Evolutionary conservation across 1,140 invertebrate genomes (phyloP), one percentile per base, ranked within the genome.

Genomic region (Augochlora pura): DNA sequence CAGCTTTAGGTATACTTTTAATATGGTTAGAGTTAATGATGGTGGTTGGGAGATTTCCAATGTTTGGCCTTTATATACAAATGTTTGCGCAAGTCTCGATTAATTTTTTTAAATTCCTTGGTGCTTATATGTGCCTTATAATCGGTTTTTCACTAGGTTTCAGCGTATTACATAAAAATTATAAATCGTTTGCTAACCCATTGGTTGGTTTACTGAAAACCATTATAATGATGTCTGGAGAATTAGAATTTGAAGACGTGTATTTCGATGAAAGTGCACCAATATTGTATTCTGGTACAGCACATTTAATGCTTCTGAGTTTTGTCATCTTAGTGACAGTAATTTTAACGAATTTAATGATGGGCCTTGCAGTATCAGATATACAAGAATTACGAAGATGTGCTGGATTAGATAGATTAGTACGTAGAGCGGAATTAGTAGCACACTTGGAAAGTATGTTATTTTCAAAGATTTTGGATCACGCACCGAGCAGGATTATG

Each of bases 151-250:
- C 95, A 0, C 87, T 97, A 7, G 95, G 95, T 38, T 97, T 97
- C 86, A 96, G 95, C 23, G 96, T 97, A 18, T 91, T 97, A 10
- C 97, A 97, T 87, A 95, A 95, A 25, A 96, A 96, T 80, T 96
- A 96, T 85, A 94, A 94, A 7, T 94, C 96, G 0, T 97, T 97
- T 87, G 91, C 91, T 57, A 93, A 95, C 82, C 93, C 96, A 2
- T 89, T 94, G 0, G 91, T 94, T 71, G 94, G 94, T 0, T 86
- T 97, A 0, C 89, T 97, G 0, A 98, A 97, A 92, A 96, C 96
- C 0, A 94, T 97, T 5, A 96, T 97, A 62, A 97, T 98, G 97
- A 97, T 98, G 96, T 96, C 96, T 0, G 97, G 97, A 0, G 96
- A 98, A 88, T 90, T 98, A 42, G 97, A 97, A 89, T 97, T 96